Percentiles rank a stretch among this genome's conserved stretches.
Conservation (phyloP, 2,888 invertebrate species). For the Salpingus planirostris region DNA sequence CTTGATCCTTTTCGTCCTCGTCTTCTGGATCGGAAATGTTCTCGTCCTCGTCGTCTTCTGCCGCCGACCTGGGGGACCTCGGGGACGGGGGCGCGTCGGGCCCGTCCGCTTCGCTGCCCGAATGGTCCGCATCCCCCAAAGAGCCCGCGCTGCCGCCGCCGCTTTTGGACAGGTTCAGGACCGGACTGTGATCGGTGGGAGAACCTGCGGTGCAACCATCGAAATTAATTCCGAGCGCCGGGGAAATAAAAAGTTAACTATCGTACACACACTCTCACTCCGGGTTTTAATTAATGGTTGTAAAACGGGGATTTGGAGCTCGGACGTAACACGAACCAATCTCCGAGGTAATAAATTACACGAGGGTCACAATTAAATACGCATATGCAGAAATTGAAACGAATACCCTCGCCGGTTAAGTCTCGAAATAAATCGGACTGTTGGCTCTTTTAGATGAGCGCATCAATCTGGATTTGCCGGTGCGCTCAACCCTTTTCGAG, state of each 20-base stretch:
- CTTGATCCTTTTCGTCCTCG: slow-evolving; percentile 76
- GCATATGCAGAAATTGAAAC: slow-evolving; percentile 40
- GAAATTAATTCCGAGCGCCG: slow-evolving; percentile 4
- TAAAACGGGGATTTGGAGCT: slow-evolving; percentile 37
- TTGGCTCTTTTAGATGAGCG: slow-evolving; percentile 27
- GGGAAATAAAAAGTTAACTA: slow-evolving; percentile 37
- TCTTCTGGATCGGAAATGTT: slow-evolving; percentile 82
- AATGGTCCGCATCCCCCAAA: slow-evolving; percentile 55
- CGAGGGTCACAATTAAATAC: slow-evolving; percentile 38
- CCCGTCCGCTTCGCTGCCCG: slow-evolving; percentile 57
- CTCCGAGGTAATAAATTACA: slow-evolving; percentile 37
- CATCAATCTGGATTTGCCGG: slow-evolving; percentile 32
- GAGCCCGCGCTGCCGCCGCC: slow-evolving; percentile 65
- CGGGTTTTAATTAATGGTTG: slow-evolving; percentile 38
- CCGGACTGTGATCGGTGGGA: slow-evolving; percentile 79
- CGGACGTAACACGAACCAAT: slow-evolving; percentile 35
- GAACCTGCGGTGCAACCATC: slow-evolving; percentile 69
- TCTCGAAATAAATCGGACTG: slow-evolving; percentile 33
- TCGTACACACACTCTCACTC: too few relatives aligned
- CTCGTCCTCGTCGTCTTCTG: slow-evolving; percentile 80
- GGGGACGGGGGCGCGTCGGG: slow-evolving; percentile 48
- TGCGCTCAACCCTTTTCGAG: too few relatives aligned
- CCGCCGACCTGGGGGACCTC: slow-evolving; percentile 53
- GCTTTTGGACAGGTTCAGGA: slow-evolving; percentile 83
- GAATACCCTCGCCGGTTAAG: slow-evolving; percentile 29